Evolutionary conservation across 2,797 vertebrate species (phyloP).

Genomic region (Falco berigora): DNA sequence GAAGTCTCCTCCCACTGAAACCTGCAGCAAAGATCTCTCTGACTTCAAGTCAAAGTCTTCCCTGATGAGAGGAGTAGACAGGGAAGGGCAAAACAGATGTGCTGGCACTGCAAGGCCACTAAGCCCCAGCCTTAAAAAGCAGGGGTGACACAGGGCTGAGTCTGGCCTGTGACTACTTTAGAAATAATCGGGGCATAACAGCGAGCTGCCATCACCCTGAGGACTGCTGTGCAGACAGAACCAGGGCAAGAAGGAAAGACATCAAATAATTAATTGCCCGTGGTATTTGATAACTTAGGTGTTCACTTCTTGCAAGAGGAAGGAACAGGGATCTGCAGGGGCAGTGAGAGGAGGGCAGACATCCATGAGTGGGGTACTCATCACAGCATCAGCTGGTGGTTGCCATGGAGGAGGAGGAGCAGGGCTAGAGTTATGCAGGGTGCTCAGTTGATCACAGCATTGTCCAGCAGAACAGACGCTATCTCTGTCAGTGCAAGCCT

Average conservation of each 20-base stretch:
- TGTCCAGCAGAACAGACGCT: neutral
- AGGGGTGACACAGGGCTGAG: neutral
- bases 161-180: neutral
- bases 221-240: neutral
- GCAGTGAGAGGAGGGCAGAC: neutral
- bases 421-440: neutral
- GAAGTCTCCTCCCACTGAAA: neutral
- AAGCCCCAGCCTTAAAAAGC: neutral
- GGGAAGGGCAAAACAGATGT: neutral
- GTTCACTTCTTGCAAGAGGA: neutral
- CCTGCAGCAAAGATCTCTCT: neutral
- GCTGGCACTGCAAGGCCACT: neutral
- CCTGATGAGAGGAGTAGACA: neutral
- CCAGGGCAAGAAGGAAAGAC: neutral
- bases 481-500: neutral
- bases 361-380: rapidly evolving
- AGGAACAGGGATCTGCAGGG: neutral
- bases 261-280: neutral
- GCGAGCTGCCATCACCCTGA: neutral
- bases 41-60: neutral
- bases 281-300: neutral
- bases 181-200: neutral
- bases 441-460: neutral
- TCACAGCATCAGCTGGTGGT: neutral
- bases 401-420: neutral